Conservation (phyloP, 2,113 vertebrate genomes). For the Phalacrocorax brasilianus region DNA sequence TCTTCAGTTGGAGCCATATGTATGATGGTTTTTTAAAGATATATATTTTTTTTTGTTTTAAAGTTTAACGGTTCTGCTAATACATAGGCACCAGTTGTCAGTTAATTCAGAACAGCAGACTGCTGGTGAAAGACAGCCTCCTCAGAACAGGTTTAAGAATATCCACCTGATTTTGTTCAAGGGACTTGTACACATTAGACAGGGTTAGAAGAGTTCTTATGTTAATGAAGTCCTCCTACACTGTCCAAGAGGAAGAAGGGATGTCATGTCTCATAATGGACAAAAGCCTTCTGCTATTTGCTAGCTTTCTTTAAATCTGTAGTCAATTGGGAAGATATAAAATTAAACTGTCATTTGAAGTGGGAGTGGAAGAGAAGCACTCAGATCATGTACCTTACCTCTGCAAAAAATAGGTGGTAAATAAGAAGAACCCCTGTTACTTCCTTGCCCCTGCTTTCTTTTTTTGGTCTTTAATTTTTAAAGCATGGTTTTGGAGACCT, state of each 20-base stretch:
- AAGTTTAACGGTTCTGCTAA: neutral
- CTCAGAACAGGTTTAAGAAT: neutral
- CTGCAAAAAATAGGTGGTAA: neutral
- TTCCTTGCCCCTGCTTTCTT: neutral
- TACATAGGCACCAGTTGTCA: neutral
- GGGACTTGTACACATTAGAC: neutral
- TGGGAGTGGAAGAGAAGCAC: neutral
- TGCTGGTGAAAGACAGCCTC: neutral
- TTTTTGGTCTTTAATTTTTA: neutral
- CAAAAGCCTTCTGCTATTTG: neutral
- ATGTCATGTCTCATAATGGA: neutral
- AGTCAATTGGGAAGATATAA: neutral
- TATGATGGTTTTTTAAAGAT: neutral
- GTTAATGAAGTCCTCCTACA: neutral
- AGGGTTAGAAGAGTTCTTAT: neutral
- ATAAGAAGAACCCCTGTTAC: neutral
- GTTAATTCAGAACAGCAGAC: slow-evolving; percentile 8
- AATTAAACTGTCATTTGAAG: neutral
- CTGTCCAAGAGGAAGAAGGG: neutral
- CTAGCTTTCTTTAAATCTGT: neutral
- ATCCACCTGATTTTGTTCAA: neutral
- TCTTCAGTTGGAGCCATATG: neutral
- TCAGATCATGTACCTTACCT: neutral
- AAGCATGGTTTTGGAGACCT: neutral
- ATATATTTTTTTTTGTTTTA: neutral